A percentile compares a stretch with the other conserved stretches of the same genome.
These are phyloP conservation scores for Drosophila anomalata DNA, from an alignment of 2,888 invertebrate genomes.

Conservation along the genomic window DNA sequence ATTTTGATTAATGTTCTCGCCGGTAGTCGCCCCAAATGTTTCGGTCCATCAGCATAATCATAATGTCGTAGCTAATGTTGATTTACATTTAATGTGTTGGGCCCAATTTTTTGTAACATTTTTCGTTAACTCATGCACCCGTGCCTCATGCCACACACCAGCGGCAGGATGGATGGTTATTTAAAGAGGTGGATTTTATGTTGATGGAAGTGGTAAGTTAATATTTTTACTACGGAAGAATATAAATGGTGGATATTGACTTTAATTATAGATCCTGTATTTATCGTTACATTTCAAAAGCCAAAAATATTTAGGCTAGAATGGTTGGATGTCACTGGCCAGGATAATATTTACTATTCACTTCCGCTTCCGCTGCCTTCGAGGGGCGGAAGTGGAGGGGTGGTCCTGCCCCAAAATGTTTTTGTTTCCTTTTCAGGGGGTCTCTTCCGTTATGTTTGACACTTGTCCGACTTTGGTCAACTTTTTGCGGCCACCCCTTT, in stretches of 20 bases:
- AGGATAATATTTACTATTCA: slow-evolving; percentile 45
- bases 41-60: slow-evolving; percentile 65
- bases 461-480: slow-evolving; percentile 51
- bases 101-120: slow-evolving; percentile 59
- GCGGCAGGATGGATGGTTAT: slow-evolving; percentile 16
- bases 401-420: slow-evolving; percentile 4
- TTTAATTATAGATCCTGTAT: not conserved
- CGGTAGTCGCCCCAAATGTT: slow-evolving; percentile 63
- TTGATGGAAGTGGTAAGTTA: not conserved
- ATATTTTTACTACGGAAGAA: not conserved
- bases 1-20: slow-evolving; percentile 73
- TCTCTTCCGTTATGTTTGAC: slow-evolving; percentile 37
- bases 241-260: not conserved
- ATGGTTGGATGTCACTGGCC: slow-evolving; percentile 38
- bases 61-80: slow-evolving; percentile 61
- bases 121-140: slow-evolving; percentile 26
- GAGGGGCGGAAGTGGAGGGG: slow-evolving; percentile 3
- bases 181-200: slow-evolving; percentile 24
- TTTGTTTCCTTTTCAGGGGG: slow-evolving; percentile 14
- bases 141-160: slow-evolving; percentile 7
- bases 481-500: slow-evolving; percentile 41
- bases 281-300: not conserved
- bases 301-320: slow-evolving; percentile 3
- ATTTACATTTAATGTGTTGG: slow-evolving; percentile 76
- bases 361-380: slow-evolving; percentile 20